Percentiles rank a stretch among this genome's conserved stretches.
Conservation (phyloP, 2,113 vertebrate species). For the Notarius quadriscutis region DNA sequence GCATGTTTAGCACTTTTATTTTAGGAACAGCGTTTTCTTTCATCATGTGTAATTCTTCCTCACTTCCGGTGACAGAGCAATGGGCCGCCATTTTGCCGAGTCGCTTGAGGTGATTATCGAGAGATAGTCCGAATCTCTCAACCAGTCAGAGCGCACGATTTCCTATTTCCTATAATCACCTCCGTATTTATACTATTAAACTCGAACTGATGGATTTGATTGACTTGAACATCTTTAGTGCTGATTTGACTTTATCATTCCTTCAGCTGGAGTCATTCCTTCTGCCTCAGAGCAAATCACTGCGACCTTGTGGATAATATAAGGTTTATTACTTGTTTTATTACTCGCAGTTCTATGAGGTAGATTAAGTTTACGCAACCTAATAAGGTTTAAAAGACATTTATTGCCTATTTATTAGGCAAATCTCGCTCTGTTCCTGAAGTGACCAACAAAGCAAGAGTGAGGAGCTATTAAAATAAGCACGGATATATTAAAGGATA, state of each 20-base stretch:
- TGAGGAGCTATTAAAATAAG: too few relatives aligned
- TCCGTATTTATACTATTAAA: background rate
- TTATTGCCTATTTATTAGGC: background rate
- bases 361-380: constrained; percentile 12
- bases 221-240: background rate
- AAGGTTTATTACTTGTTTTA: background rate
- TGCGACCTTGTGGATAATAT: constrained; percentile 9
- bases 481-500: too few relatives aligned
- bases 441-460: background rate
- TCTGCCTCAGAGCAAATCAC: background rate
- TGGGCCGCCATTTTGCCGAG: too few relatives aligned
- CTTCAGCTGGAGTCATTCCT: background rate
- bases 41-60: too few relatives aligned
- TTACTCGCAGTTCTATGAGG: background rate
- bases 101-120: too few relatives aligned
- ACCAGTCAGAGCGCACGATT: too few relatives aligned
- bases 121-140: too few relatives aligned
- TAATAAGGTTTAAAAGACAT: constrained; percentile 6
- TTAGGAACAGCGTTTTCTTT: too few relatives aligned
- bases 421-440: background rate
- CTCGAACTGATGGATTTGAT: background rate
- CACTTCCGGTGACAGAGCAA: too few relatives aligned
- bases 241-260: background rate
- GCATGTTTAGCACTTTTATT: too few relatives aligned
- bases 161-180: too few relatives aligned